phyloP scores from a whole-genome alignment of 2,888 invertebrate genomes.

The Drosophila pegasa region DNA sequence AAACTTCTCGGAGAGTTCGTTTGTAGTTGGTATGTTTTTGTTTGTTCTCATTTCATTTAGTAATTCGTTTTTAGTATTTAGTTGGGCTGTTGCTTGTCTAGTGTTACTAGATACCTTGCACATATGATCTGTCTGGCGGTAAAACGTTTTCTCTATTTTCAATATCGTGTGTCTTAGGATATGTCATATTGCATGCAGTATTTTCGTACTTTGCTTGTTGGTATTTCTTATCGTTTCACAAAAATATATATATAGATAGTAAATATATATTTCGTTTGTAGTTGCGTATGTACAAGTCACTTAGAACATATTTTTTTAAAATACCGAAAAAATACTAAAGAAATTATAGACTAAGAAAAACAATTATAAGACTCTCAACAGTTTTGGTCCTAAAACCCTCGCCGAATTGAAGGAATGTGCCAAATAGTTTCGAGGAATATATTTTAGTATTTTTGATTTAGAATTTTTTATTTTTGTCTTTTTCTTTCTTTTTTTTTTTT shows the following conservation, averaged over 20 bases:
- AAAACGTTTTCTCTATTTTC: conserved; percentile 39
- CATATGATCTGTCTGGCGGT: conserved; percentile 35
- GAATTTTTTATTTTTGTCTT: neutral
- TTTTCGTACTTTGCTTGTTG: neutral
- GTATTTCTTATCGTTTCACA: neutral
- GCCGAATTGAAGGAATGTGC: conserved; percentile 1
- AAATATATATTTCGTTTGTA: conserved; percentile 10
- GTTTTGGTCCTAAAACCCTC: conserved; percentile 59
- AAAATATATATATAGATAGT: conserved; percentile 6
- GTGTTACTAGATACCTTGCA: conserved; percentile 27
- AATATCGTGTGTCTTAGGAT: conserved; percentile 52
- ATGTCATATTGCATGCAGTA: conserved; percentile 47
- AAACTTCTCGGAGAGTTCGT: conserved; percentile 39
- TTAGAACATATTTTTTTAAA: neutral
- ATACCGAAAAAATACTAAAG: neutral
- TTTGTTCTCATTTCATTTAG: neutral
- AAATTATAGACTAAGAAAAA: neutral
- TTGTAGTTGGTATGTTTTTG: neutral
- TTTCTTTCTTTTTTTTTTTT: too few relatives aligned
- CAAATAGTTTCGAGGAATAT: neutral
- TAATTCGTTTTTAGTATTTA: conserved; percentile 21
- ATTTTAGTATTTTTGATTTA: conserved; percentile 1
- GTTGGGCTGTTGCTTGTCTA: conserved; percentile 39
- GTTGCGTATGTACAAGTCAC: neutral
- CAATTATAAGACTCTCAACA: neutral